Evolutionary conservation across 1,140 invertebrate genomes (phyloP).

Genomic region (Brachionus rotundiformis): DNA sequence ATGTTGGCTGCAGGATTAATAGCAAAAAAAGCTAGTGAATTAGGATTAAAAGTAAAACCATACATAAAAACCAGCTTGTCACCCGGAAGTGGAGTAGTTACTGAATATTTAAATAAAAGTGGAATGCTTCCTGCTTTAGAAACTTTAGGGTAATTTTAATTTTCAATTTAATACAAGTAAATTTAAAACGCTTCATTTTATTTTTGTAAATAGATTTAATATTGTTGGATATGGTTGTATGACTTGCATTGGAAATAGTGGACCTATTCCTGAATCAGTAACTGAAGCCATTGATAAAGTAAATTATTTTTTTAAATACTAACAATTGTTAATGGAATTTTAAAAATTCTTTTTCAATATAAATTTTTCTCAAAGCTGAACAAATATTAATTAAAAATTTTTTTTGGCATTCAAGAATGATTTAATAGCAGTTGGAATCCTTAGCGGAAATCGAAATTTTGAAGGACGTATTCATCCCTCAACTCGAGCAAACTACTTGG

Average conservation of each 20-base stretch:
- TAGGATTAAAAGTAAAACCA: conserved; percentile 81
- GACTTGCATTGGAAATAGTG: conserved; percentile 98
- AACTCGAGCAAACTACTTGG: conserved; percentile 91
- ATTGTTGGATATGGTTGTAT: conserved; percentile 95
- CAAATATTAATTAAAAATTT: conserved; percentile 30
- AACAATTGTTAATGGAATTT: background rate
- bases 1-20: conserved; percentile 83
- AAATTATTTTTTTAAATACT: conserved; percentile 51
- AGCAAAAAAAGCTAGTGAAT: conserved; percentile 89
- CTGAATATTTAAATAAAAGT: conserved; percentile 85
- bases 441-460: conserved; percentile 95
- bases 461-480: conserved; percentile 94
- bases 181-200: conserved; percentile 14
- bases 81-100: conserved; percentile 94
- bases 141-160: conserved; percentile 69
- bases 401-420: conserved; percentile 70
- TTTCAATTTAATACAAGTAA: too few species aligned
- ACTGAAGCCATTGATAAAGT: conserved; percentile 90
- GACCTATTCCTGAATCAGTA: conserved; percentile 85
- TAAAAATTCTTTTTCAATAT: background rate
- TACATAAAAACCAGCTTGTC: conserved; percentile 95
- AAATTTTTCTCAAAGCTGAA: background rate
- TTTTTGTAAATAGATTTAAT: conserved; percentile 70
- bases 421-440: conserved; percentile 86
- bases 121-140: conserved; percentile 83